Evolutionary conservation across 2,888 invertebrate species (phyloP).

Genomic region (Aleiodes alternator): DNA sequence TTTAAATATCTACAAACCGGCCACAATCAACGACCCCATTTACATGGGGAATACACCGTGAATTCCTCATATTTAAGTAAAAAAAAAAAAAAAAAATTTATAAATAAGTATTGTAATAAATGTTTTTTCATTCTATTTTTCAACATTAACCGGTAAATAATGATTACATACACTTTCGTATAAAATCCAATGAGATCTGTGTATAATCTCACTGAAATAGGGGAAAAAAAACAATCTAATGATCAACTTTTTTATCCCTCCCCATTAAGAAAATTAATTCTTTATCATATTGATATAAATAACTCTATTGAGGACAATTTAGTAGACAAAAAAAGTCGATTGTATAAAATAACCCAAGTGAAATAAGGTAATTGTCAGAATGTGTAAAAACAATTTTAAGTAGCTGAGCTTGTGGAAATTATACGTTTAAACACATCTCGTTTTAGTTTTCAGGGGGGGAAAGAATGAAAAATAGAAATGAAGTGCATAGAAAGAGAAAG

Average conservation of each 20-base stretch:
- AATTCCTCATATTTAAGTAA: not conserved
- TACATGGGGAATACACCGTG: not conserved
- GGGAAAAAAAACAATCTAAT: too few relatives aligned
- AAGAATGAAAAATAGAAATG: too few relatives aligned
- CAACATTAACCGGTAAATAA: too few relatives aligned
- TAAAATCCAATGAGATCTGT: too few relatives aligned
- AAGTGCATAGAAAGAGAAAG: too few relatives aligned
- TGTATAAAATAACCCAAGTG: not conserved
- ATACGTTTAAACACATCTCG: slow-evolving; percentile 1
- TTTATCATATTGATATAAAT: too few relatives aligned
- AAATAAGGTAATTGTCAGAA: not conserved
- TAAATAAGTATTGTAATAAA: not conserved
- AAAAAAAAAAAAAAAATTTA: not conserved
- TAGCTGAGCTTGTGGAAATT: slow-evolving; percentile 7
- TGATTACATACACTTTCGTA: too few relatives aligned
- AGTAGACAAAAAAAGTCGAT: not conserved
- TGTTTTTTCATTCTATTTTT: not conserved
- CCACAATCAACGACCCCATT: slow-evolving; percentile 19
- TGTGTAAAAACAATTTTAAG: not conserved
- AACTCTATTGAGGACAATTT: too few relatives aligned
- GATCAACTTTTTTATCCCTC: too few relatives aligned
- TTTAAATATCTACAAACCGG: slow-evolving; percentile 38
- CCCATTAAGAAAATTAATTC: too few relatives aligned
- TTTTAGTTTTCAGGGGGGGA: not conserved
- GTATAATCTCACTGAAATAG: too few relatives aligned